phyloP scores from a whole-genome alignment of 2,797 vertebrate species.

The Australoheros facetus region DNA sequence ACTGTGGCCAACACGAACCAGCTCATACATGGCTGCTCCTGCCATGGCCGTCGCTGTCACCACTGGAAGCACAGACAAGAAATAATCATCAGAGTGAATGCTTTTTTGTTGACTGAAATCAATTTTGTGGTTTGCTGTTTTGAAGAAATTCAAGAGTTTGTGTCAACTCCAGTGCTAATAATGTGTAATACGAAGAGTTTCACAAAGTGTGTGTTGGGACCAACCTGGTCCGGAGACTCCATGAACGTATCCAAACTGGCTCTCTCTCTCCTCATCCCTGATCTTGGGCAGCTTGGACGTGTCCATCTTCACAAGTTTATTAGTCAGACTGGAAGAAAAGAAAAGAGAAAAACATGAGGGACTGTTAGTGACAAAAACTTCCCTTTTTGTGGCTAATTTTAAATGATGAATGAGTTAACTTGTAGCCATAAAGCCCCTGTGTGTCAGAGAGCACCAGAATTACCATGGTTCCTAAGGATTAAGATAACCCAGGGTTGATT shows the following conservation, averaged over 20 bases:
- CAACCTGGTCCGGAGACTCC: conserved; percentile 95
- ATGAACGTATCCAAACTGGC: conserved; percentile 91
- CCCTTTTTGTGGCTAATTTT: not conserved
- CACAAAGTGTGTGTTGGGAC: conserved; percentile 18
- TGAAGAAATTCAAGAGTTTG: not conserved
- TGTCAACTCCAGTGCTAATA: not conserved
- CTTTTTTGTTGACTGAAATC: not conserved
- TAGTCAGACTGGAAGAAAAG: conserved; percentile 35
- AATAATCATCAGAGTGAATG: not conserved
- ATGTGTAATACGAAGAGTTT: not conserved
- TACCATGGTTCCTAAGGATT: not conserved
- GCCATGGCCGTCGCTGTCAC: conserved; percentile 95
- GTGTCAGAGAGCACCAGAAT: not conserved
- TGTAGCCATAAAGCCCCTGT: not conserved
- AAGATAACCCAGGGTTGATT: accelerated
- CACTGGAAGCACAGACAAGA: conserved; percentile 76
- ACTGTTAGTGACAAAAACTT: not conserved
- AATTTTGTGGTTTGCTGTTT: not conserved
- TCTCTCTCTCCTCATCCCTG: conserved; percentile 89
- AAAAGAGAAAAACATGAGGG: not conserved
- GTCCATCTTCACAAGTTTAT: conserved; percentile 85
- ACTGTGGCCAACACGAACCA: conserved; percentile 95
- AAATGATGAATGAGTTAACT: not conserved
- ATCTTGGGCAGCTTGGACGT: conserved; percentile 93
- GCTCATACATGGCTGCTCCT: conserved; percentile 96